Base-by-base conservation (phyloP, 2,888 invertebrate genomes). In the Thera obeliscata region DNA sequence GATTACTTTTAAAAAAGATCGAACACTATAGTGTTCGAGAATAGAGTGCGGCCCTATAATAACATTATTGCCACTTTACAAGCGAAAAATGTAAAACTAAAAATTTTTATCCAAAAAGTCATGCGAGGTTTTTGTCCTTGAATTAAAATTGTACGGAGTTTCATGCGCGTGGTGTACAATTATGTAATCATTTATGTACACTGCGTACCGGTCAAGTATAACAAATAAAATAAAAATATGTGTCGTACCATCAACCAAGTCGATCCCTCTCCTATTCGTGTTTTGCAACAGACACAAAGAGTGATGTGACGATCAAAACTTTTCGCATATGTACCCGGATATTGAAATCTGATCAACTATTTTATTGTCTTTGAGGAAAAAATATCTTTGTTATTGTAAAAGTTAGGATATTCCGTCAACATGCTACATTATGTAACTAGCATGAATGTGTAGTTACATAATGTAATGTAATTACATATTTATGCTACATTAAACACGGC, bases 261-360 rank as follows among this genome's bases (percentile, higher is more conserved):
- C 22, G 22, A 22, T 22, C 22, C 35, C 57, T 35, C 43, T 58
- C 46, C 54, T 55, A 56, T 60, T 48, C 56, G 56, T 64, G 50
- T 59, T 65, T 57, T 62, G 60, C 41, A 64, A 62, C 62, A 58
- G 54, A 61, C 9, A 56, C 67, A 8, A 58, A 62, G 66, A 59
- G 66, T 64, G 43, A 46, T 46, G 43, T 2, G 66, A 71, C 70
- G 67, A 64, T 74, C 73, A 70, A 76, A 81, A 80, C 76, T 80
- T 81, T 73, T 61, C 71, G 72, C 71, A 67, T 64, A 22, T 22
- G 22, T 22, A 70, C 65, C 70, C 52, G 73, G 73, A 81, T 79
- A 81, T 80, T 80, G 80, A 81, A 81, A 79, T 79, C 74, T 74
- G 72, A 79, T 80, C 77, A 78, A 78, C 70, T 75, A 71, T 79